Conservation (phyloP, 1,140 invertebrate genomes). For the Eueides isabella region DNA sequence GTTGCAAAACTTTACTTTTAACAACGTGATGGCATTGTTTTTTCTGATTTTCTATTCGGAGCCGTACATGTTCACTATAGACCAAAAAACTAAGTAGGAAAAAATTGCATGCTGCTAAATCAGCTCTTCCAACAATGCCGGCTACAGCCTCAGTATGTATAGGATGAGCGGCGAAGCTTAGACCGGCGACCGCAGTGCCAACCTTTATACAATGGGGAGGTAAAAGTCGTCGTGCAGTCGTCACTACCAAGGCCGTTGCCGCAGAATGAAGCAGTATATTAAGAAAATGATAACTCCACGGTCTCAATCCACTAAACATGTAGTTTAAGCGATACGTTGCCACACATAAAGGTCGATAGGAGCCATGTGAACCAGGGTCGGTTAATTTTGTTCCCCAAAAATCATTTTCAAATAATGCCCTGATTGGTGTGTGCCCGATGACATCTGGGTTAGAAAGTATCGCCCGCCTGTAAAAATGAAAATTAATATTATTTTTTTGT, state of each 20-base stretch:
- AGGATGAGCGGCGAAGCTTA: constrained; percentile 97
- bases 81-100: constrained; percentile 93
- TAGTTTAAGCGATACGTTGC: constrained; percentile 97
- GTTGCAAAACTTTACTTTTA: constrained; percentile 56
- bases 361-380: constrained; percentile 95
- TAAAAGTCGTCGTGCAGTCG: constrained; percentile 85
- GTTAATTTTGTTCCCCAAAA: constrained; percentile 96
- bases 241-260: constrained; percentile 91
- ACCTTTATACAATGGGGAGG: constrained; percentile 84
- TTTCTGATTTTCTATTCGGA: constrained; percentile 79
- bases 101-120: constrained; percentile 95
- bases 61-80: constrained; percentile 86
- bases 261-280: constrained; percentile 94
- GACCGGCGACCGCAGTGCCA: constrained; percentile 89
- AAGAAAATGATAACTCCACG: constrained; percentile 95
- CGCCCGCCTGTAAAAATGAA: constrained; percentile 88
- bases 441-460: constrained; percentile 94
- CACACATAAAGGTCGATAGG: constrained; percentile 95
- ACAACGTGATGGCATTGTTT: constrained; percentile 57
- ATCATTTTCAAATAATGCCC: constrained; percentile 90
- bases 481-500: neutral
- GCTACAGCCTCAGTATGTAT: constrained; percentile 98
- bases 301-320: constrained; percentile 91
- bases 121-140: constrained; percentile 97
- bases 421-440: constrained; percentile 88